These are phyloP conservation scores for Drosophila seguyi DNA, from an alignment of 1,140 invertebrate genomes.

Conservation along the genomic window DNA sequence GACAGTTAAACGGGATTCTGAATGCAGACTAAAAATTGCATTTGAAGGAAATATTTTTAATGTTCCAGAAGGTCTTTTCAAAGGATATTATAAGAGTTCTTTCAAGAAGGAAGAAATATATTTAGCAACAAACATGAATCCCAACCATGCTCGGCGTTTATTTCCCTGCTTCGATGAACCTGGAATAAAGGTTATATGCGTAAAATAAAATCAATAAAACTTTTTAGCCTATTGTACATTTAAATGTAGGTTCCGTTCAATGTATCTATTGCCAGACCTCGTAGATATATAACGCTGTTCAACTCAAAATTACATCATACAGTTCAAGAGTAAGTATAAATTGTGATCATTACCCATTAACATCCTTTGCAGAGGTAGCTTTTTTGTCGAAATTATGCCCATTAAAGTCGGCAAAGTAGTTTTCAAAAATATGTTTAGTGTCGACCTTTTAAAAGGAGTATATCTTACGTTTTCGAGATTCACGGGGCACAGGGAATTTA, in stretches of 20 bases:
- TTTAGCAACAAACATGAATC: slow-evolving; percentile 91
- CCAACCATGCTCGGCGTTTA: slow-evolving; percentile 92
- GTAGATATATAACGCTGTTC: slow-evolving; percentile 87
- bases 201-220: not conserved
- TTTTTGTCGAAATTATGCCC: no score
- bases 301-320: slow-evolving; percentile 88
- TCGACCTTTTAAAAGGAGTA: no score
- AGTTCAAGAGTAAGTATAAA: slow-evolving; percentile 87
- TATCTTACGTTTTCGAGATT: no score
- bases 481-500: no score
- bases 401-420: no score
- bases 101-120: slow-evolving; percentile 86
- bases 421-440: no score
- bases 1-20: slow-evolving; percentile 85
- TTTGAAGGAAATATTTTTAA: slow-evolving; percentile 88
- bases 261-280: slow-evolving; percentile 88
- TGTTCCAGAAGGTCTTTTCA: slow-evolving; percentile 88
- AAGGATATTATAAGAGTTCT: slow-evolving; percentile 86
- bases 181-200: slow-evolving; percentile 87
- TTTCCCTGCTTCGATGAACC: slow-evolving; percentile 98
- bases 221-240: not conserved
- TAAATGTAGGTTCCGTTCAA: slow-evolving; percentile 87
- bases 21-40: slow-evolving; percentile 86
- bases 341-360: no score
- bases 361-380: no score